Percentiles rank a stretch among this genome's conserved stretches.
phyloP scores from a whole-genome alignment of 2,797 vertebrate species.

The Ceryle rudis region DNA sequence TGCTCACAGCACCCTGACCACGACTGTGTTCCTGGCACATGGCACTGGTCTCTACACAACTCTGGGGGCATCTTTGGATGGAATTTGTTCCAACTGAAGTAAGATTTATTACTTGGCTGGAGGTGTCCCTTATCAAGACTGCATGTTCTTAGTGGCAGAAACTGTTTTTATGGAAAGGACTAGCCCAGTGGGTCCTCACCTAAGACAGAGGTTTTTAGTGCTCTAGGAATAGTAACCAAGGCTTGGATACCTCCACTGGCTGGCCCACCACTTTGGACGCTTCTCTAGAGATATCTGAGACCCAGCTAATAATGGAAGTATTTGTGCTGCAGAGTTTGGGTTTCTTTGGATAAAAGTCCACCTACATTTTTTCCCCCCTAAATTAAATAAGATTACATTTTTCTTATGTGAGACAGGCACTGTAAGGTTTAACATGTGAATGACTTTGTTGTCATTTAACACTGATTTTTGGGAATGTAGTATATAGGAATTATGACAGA shows the following conservation, averaged over 20 bases:
- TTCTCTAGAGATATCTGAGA: not conserved
- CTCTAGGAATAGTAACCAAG: not conserved
- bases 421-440: not conserved
- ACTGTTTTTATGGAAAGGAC: not conserved
- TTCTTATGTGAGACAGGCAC: not conserved
- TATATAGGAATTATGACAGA: not conserved
- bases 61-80: not conserved
- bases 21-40: not conserved
- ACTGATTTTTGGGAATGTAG: not conserved
- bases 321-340: not conserved
- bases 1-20: not conserved
- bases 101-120: not conserved
- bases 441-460: not conserved
- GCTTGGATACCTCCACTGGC: not conserved
- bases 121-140: not conserved
- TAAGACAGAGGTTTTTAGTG: not conserved
- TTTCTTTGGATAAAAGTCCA: not conserved
- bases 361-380: not conserved
- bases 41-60: not conserved
- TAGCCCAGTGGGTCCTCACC: not conserved
- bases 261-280: not conserved
- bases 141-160: not conserved
- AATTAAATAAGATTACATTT: not conserved
- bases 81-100: not conserved
- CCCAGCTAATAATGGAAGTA: not conserved